Evolutionary conservation across 2,888 invertebrate species (phyloP), one percentile per base, ranked within the genome.

Genomic region (Drepanosiphum platanoidis): DNA sequence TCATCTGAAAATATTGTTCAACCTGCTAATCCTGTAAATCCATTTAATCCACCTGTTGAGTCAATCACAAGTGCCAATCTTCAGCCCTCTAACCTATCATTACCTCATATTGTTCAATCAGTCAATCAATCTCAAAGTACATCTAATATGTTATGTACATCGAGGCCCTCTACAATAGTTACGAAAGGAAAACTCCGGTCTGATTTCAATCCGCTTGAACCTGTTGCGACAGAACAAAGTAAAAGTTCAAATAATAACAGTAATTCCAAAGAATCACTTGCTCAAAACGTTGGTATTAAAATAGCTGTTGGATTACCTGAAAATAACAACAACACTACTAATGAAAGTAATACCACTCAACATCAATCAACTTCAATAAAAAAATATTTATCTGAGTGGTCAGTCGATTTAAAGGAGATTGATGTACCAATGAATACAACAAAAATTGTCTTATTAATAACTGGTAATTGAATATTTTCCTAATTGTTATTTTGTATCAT

Each of bases 281-380:
- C 75, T n/a, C 66, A 75, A 27, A 18, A 27, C 15, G 66, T 75
- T 66, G 83, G 83, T 52, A 75, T 83, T 52, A 83, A 83, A 83
- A 83, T 83, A 27, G 5, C 36, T 27, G 66, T 83, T 74, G 83
- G 83, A 36, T 27, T 66, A 36, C 66, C 75, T 34, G 46, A n/a
- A n/a, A n/a, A 75, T 22, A 66, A 64, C 18, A 72, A 9, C 42
- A 32, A 30, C 4, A 72, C 9, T 8, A 30, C 39, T 4, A 36
- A n/a, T n/a, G n/a, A 34, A 7, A 52, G 13, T 30, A 39, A 70
- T 80, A n/a, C 46, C 1, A 64, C 15, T 64, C 32, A 64, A 82
- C 64, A 39, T 72, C 61, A 71, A 9, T n/a, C 58, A 61, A 39
- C 13, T 83, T 18, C 15, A n/a, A n/a, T 27, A 34, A 75, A 74